Evolutionary conservation across 2,888 invertebrate genomes (phyloP).

Genomic region (Plemyria rubiginata): DNA sequence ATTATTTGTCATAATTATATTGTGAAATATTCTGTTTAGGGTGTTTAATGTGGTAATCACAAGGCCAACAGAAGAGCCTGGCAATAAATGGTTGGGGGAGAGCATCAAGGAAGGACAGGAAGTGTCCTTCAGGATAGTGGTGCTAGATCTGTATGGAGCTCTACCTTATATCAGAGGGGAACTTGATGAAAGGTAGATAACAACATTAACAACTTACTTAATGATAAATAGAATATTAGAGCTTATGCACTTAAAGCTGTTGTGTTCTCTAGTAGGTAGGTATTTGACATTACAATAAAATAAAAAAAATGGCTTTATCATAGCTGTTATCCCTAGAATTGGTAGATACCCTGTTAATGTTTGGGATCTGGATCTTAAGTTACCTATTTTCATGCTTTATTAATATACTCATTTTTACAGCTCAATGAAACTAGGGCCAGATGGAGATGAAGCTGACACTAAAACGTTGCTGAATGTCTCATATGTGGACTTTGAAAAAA

Average conservation of each 20-base stretch:
- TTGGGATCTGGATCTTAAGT: too few relatives aligned
- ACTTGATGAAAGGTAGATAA: conserved; percentile 76
- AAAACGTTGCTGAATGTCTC: conserved; percentile 59
- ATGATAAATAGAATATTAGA: too few relatives aligned
- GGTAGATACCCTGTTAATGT: too few relatives aligned
- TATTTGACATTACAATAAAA: too few relatives aligned
- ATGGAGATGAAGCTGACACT: conserved; percentile 62
- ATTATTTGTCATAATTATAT: neutral
- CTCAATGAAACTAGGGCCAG: conserved; percentile 57
- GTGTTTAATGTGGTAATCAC: conserved; percentile 89
- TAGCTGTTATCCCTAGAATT: too few relatives aligned
- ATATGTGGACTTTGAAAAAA: conserved; percentile 77
- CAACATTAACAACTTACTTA: too few relatives aligned
- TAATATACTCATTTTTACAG: too few relatives aligned
- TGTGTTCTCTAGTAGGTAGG: too few relatives aligned
- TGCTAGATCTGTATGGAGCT: conserved; percentile 83
- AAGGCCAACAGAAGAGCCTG: conserved; percentile 78
- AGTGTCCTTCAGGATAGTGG: conserved; percentile 85
- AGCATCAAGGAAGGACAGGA: conserved; percentile 85
- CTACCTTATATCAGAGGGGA: conserved; percentile 87
- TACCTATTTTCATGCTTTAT: too few relatives aligned
- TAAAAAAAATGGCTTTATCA: too few relatives aligned
- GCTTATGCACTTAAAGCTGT: too few relatives aligned
- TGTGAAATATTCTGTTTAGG: conserved; percentile 55
- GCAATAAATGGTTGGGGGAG: conserved; percentile 85